Evolutionary conservation across 2,113 vertebrate species (phyloP).

Genomic region (Burhinus oedicnemus): DNA sequence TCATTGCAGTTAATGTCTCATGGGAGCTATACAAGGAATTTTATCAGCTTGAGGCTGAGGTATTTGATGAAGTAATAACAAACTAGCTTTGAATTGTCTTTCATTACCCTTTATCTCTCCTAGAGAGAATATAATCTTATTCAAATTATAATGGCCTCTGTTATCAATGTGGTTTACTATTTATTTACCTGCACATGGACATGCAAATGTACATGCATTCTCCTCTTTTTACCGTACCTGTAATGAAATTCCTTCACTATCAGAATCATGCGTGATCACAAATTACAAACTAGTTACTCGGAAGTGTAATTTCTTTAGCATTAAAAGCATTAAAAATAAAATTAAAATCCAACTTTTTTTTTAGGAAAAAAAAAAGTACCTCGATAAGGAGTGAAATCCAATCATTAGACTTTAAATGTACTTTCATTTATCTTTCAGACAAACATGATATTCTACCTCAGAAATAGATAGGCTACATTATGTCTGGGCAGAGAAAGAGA

Average conservation of each 20-base stretch:
- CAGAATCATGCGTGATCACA: constrained; percentile 73
- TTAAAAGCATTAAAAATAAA: constrained; percentile 64
- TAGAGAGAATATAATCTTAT: constrained; percentile 82
- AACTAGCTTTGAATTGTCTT: constrained; percentile 81
- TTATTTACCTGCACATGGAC: constrained; percentile 79
- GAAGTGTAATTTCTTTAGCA: constrained; percentile 68
- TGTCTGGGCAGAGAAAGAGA: background rate
- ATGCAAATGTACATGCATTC: constrained; percentile 72
- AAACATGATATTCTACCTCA: constrained; percentile 32
- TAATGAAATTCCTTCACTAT: constrained; percentile 80
- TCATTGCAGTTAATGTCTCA: constrained; percentile 69
- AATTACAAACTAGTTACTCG: constrained; percentile 78
- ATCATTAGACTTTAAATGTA: constrained; percentile 67
- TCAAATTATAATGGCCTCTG: constrained; percentile 82
- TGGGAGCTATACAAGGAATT: constrained; percentile 65
- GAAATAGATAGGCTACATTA: background rate
- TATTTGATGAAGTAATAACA: constrained; percentile 84
- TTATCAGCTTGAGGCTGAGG: constrained; percentile 79
- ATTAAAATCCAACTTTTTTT: constrained; percentile 60
- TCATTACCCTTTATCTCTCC: constrained; percentile 84
- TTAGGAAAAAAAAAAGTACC: background rate
- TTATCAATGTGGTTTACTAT: constrained; percentile 81
- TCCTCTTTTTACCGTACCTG: constrained; percentile 60
- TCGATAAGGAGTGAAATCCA: constrained; percentile 69
- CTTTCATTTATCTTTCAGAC: constrained; percentile 60